phyloP scores from a whole-genome alignment of 2,888 invertebrate species.

The Eristalis tenax region DNA sequence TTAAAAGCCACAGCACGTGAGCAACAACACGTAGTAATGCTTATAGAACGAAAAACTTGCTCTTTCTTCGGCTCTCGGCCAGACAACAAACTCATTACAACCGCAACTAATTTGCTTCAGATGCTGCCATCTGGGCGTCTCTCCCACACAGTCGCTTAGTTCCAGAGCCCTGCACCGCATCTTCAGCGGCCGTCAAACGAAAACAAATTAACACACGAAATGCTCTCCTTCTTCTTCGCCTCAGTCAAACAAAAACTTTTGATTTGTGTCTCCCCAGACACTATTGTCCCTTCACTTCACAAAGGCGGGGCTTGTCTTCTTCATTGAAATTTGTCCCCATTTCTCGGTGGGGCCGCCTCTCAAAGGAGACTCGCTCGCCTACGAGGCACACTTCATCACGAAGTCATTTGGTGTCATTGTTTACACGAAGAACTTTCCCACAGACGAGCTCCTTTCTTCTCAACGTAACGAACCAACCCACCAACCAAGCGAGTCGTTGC shows the following conservation, averaged over 20 bases:
- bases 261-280: conserved; percentile 28
- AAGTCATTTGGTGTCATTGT: conserved; percentile 56
- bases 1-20: background rate
- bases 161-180: background rate
- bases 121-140: background rate
- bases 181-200: conserved; percentile 3
- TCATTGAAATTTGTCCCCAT: conserved; percentile 30
- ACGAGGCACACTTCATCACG: conserved; percentile 44
- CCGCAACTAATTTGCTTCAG: too few relatives aligned
- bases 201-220: conserved; percentile 32
- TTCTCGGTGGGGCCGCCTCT: background rate
- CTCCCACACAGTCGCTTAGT: conserved; percentile 2
- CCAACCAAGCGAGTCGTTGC: too few relatives aligned
- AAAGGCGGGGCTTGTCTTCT: conserved; percentile 4
- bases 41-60: too few relatives aligned
- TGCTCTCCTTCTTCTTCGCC: background rate
- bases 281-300: conserved; percentile 17
- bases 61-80: too few relatives aligned
- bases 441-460: background rate
- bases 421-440: conserved; percentile 41
- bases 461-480: conserved; percentile 4
- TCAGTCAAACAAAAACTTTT: conserved; percentile 34
- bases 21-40: background rate
- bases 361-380: conserved; percentile 27
- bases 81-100: too few relatives aligned